phyloP scores from a whole-genome alignment of 37 sponge, comb jelly and placozoan genomes.

The Spongilla lacustris region DNA sequence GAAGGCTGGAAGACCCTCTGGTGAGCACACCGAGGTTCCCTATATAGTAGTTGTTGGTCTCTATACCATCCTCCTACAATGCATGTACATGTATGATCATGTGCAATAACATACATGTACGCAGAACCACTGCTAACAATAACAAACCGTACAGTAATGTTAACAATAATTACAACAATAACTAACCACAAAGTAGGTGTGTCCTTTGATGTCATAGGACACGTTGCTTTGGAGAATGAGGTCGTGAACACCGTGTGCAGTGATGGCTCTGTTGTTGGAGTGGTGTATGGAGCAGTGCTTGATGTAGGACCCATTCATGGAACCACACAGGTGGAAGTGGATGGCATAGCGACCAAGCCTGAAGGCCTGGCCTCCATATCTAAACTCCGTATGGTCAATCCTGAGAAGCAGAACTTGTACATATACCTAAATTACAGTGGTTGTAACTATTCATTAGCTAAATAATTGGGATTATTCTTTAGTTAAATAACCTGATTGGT shows the following conservation, averaged over 20 bases:
- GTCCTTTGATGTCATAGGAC: slow-evolving; percentile 90
- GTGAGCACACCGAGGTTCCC: slow-evolving; percentile 81
- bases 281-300: slow-evolving; percentile 88
- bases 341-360: slow-evolving; percentile 92
- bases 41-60: slow-evolving; percentile 73
- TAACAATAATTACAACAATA: too few relatives aligned
- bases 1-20: slow-evolving; percentile 83
- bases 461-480: too few relatives aligned
- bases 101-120: neutral
- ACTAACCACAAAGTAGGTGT: slow-evolving; percentile 89
- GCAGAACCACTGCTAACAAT: too few relatives aligned
- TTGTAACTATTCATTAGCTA: too few relatives aligned
- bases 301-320: slow-evolving; percentile 85
- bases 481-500: too few relatives aligned
- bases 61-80: slow-evolving; percentile 91
- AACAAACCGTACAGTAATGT: too few relatives aligned
- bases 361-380: slow-evolving; percentile 85
- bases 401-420: too few relatives aligned
- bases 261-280: slow-evolving; percentile 87
- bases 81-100: neutral
- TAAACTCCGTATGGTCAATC: slow-evolving; percentile 79
- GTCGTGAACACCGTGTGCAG: slow-evolving; percentile 87
- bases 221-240: slow-evolving; percentile 87
- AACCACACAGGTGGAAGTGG: slow-evolving; percentile 88
- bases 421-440: too few relatives aligned